phyloP scores from a whole-genome alignment of 2,888 invertebrate species.

The Heteromyza rotundicornis region DNA sequence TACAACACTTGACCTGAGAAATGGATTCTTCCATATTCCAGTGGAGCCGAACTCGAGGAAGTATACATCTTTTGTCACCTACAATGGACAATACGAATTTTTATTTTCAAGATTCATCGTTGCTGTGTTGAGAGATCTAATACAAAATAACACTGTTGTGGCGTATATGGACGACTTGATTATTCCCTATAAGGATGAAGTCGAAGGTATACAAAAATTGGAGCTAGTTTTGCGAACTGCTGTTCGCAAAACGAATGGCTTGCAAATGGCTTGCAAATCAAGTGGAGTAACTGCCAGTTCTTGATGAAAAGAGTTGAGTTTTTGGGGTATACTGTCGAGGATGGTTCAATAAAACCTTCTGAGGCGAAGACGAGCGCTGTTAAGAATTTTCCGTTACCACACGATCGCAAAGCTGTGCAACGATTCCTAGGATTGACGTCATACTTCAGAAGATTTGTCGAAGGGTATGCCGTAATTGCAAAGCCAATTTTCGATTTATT shows the following conservation, averaged over 20 bases:
- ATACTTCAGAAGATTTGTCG: neutral
- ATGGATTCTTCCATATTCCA: neutral
- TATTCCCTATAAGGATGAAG: conserved; percentile 1
- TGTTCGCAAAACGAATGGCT: too few species aligned
- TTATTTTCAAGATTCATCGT: too few species aligned
- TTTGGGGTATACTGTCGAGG: neutral
- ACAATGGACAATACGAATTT: conserved; percentile 14
- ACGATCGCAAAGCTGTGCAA: neutral
- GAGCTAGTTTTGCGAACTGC: conserved; percentile 13
- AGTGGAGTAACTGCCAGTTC: conserved; percentile 19
- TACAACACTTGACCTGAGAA: neutral
- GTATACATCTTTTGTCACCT: too few species aligned
- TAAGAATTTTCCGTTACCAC: conserved; percentile 1
- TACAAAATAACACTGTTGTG: conserved; percentile 3
- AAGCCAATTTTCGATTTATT: neutral
- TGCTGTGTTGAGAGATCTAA: too few species aligned
- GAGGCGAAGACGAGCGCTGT: neutral
- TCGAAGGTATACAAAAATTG: conserved; percentile 3
- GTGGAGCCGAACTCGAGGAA: conserved; percentile 20
- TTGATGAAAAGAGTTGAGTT: conserved; percentile 1
- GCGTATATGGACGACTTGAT: conserved; percentile 24
- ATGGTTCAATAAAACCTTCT: neutral
- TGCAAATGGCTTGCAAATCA: conserved; percentile 16
- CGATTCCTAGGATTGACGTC: neutral
- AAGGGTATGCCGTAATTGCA: neutral